These are phyloP conservation scores for Hypotaenidia philippensis DNA, from an alignment of 2,797 vertebrate genomes.

Conservation along the genomic window DNA sequence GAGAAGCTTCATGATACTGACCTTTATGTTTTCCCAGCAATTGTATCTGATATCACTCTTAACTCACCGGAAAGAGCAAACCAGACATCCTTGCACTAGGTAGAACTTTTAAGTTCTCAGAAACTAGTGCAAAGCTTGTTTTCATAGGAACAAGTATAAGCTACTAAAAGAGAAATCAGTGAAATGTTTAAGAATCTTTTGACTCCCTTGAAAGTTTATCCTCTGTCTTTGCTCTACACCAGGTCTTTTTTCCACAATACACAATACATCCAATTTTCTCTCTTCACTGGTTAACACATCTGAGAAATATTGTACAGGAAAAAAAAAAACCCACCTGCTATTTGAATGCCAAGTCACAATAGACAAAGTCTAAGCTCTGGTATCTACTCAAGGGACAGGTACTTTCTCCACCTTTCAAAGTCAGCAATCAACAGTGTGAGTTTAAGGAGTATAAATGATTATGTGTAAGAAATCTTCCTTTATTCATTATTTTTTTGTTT, in stretches of 20 bases:
- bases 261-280: constrained; percentile 50
- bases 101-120: neutral
- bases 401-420: constrained; percentile 9
- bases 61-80: neutral
- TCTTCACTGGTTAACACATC: neutral
- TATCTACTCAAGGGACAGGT: constrained; percentile 24
- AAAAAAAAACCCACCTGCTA: neutral
- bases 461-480: neutral
- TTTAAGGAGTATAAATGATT: constrained; percentile 24
- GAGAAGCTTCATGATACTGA: neutral
- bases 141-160: neutral
- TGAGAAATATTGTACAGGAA: constrained; percentile 14
- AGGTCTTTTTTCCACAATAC: neutral
- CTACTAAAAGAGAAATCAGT: neutral
- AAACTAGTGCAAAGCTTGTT: neutral
- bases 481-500: neutral
- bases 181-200: constrained; percentile 3
- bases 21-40: neutral
- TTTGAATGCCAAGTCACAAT: constrained; percentile 36
- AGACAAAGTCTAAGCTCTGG: neutral
- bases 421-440: neutral
- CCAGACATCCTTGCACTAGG: neutral
- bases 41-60: neutral
- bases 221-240: neutral
- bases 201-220: neutral